Base-by-base conservation (phyloP, 2,113 vertebrate genomes). In the Morphnarchus princeps region DNA sequence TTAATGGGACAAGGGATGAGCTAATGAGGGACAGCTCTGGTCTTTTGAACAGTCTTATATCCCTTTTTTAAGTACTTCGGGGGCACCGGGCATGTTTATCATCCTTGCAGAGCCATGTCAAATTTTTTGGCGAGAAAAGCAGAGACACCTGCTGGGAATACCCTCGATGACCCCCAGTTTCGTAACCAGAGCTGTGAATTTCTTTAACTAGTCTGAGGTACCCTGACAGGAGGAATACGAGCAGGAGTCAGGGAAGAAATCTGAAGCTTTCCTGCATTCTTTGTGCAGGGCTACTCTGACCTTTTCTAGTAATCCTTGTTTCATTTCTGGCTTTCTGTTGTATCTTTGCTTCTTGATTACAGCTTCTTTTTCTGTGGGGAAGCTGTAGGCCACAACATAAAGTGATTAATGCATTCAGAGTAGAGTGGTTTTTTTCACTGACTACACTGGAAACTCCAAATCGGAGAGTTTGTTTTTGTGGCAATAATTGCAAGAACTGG, bases 251-350 rank as follows among this genome's bases (percentile, higher is more conserved):
- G 47, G 73, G 52, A 58, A 61, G 40, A 57, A 52, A 67, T n/a
- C 65, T 55, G 70, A 86, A 86, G 66, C 57, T 82, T 82, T 72
- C 55, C 52, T 69, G 70, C 32, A 16, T 34, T 40, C 40, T 67
- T 31, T 52, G n/a, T 63, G 62, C 70, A 40, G 84, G 82, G 62
- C 70, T 70, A 13, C 66, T 55, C 47, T 86, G 79, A 65, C 71
- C 91, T 94, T 85, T 76, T 76, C 71, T 61, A 36, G 38, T 57
- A 66, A 84, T 73, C 40, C 84, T 69, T 85, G 40, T 67, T 87
- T 92, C 19, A 45, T 82, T 91, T 76, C 45, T 90, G 73, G 8
- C 61, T 74, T 69, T 87, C 42, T 72, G 20, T 34, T 77, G 40
- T 52, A 0, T 57, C 50, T 77, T 54, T 76, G 34, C 80, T 61